These are phyloP conservation scores for Hemibagrus wyckioides DNA, from an alignment of 2,113 vertebrate genomes.

Conservation along the genomic window DNA sequence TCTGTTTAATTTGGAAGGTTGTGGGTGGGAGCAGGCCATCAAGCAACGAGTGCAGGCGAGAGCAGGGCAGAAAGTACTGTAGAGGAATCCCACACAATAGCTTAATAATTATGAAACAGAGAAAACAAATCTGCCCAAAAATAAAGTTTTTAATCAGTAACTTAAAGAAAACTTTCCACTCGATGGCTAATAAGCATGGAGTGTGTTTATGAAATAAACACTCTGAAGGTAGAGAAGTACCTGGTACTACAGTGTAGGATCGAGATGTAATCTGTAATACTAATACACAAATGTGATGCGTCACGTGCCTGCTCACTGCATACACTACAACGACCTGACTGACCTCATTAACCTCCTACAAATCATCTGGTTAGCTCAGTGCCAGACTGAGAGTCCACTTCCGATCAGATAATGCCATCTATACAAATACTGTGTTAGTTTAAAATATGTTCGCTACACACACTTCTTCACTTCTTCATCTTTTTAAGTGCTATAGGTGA, in stretches of 20 bases:
- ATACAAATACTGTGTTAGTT: too few species aligned
- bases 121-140: not conserved
- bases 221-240: not conserved
- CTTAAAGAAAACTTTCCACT: not conserved
- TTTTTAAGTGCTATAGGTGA: too few species aligned
- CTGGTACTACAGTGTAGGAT: not conserved
- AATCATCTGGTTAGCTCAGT: not conserved
- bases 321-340: not conserved
- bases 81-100: not conserved
- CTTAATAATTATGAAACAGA: not conserved
- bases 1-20: conserved; percentile 9
- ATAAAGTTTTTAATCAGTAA: not conserved
- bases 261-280: not conserved
- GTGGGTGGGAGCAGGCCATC: not conserved
- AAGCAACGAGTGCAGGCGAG: not conserved
- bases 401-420: too few species aligned
- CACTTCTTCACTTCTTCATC: too few species aligned
- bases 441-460: too few species aligned
- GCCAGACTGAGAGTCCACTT: not conserved
- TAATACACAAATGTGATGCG: not conserved
- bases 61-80: not conserved
- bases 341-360: not conserved
- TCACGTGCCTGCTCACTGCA: conserved; percentile 1
- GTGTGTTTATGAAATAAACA: not conserved
- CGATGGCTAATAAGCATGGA: not conserved